A percentile compares a stretch with the other conserved stretches of the same genome.
Conservation (phyloP, 2,797 vertebrate species). For the Betta splendens region DNA sequence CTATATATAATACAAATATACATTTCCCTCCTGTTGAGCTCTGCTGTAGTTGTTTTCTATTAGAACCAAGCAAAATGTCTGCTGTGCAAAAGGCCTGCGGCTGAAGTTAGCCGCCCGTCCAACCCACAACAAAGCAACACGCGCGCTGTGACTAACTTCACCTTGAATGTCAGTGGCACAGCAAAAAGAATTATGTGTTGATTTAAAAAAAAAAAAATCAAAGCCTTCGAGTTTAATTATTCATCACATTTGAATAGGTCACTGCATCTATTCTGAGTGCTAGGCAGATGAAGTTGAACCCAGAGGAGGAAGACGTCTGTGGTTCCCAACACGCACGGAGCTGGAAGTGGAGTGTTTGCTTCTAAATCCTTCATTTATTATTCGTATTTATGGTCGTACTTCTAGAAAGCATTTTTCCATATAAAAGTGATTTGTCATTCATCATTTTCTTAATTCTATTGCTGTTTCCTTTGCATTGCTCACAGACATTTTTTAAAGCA, state of each 20-base stretch:
- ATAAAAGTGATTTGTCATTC: background rate
- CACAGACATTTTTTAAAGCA: background rate
- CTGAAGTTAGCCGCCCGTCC: slow-evolving; percentile 32
- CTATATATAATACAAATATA: no score
- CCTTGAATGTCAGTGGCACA: slow-evolving; percentile 57
- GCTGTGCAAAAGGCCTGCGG: slow-evolving; percentile 40
- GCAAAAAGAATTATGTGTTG: slow-evolving; percentile 64
- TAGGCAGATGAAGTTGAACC: slow-evolving; percentile 65
- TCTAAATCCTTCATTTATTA: background rate
- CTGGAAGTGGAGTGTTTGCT: slow-evolving; percentile 4
- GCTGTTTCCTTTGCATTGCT: background rate
- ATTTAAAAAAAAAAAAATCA: slow-evolving; percentile 73
- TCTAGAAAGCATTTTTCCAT: slow-evolving; percentile 2
- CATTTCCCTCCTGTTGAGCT: no score
- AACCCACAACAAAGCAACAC: slow-evolving; percentile 31
- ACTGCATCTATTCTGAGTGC: slow-evolving; percentile 73
- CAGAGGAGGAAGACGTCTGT: slow-evolving; percentile 47
- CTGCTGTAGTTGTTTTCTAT: slow-evolving; percentile 23
- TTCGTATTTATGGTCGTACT: no score
- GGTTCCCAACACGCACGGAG: slow-evolving; percentile 24
- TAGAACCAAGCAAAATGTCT: slow-evolving; percentile 45
- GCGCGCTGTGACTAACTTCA: slow-evolving; percentile 41
- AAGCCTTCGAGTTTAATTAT: slow-evolving; percentile 75
- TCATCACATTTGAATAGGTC: slow-evolving; percentile 80
- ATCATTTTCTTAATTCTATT: background rate